Conservation (phyloP, 1,140 invertebrate genomes). For the Pseudomyrmex pallidus region DNA sequence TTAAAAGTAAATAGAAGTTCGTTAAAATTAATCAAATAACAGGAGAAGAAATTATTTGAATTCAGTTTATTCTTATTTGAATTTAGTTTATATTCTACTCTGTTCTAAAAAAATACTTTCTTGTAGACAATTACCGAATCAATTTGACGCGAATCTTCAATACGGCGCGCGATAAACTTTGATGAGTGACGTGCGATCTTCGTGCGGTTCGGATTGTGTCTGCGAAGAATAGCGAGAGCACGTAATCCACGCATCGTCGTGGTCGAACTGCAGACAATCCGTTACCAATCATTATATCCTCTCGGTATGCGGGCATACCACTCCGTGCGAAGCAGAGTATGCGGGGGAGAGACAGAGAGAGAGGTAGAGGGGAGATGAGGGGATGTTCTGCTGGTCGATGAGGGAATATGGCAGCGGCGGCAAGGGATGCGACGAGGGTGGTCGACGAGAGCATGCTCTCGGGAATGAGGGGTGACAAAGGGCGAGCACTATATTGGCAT, state of each 20-base stretch:
- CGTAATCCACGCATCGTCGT: conserved; percentile 48
- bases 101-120: no score
- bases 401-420: conserved; percentile 73
- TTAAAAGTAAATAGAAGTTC: background rate
- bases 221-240: background rate
- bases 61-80: no score
- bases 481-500: conserved; percentile 83
- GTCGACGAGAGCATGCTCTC: conserved; percentile 58
- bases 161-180: no score
- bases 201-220: background rate
- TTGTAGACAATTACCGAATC: no score
- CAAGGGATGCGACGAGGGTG: conserved; percentile 73
- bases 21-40: no score
- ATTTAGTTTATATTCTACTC: no score
- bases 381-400: conserved; percentile 71
- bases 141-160: no score
- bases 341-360: conserved; percentile 62
- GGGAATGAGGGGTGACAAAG: conserved; percentile 78
- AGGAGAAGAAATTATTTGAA: no score
- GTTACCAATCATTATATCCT: conserved; percentile 80
- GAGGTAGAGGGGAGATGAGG: conserved; percentile 33
- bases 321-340: conserved; percentile 79
- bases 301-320: conserved; percentile 81
- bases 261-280: conserved; percentile 64
- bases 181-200: no score